Conservation (phyloP, 2,113 vertebrate species). For the Anhinga anhinga region DNA sequence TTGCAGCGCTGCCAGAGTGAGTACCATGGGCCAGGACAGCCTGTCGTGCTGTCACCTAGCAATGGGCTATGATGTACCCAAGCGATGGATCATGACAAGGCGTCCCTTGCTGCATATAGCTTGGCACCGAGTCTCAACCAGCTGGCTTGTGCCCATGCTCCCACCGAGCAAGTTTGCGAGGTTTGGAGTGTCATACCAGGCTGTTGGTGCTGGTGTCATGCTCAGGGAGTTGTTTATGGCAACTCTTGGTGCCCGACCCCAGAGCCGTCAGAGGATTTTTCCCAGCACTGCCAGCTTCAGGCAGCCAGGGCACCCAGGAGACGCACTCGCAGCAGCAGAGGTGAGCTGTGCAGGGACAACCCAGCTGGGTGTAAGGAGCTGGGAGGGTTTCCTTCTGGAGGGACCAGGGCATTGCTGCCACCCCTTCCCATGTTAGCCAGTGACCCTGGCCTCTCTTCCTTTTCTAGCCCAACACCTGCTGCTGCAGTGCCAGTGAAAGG, state of each 20-base stretch:
- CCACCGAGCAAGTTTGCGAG: not conserved
- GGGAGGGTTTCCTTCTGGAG: not conserved
- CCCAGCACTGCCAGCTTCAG: too few species aligned
- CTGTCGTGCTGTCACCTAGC: too few species aligned
- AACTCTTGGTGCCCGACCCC: not conserved
- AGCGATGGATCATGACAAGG: not conserved
- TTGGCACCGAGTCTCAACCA: not conserved
- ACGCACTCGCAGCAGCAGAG: not conserved
- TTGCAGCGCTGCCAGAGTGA: not conserved
- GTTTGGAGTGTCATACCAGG: too few species aligned
- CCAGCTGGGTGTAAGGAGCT: not conserved
- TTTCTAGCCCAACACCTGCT: not conserved
- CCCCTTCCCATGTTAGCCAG: rapidly evolving
- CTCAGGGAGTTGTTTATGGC: not conserved
- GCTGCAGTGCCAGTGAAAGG: not conserved
- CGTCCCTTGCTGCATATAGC: not conserved
- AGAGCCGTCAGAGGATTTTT: not conserved
- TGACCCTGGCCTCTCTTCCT: not conserved
- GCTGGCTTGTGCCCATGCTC: not conserved
- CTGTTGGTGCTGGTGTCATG: not conserved
- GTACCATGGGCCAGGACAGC: too few species aligned
- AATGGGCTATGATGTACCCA: not conserved
- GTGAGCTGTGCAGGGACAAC: not conserved
- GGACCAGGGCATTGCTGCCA: not conserved
- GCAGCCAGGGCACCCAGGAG: too few species aligned